These are phyloP conservation scores for Hydrolagus affinis DNA, from an alignment of 2,113 vertebrate species.

Conservation along the genomic window DNA sequence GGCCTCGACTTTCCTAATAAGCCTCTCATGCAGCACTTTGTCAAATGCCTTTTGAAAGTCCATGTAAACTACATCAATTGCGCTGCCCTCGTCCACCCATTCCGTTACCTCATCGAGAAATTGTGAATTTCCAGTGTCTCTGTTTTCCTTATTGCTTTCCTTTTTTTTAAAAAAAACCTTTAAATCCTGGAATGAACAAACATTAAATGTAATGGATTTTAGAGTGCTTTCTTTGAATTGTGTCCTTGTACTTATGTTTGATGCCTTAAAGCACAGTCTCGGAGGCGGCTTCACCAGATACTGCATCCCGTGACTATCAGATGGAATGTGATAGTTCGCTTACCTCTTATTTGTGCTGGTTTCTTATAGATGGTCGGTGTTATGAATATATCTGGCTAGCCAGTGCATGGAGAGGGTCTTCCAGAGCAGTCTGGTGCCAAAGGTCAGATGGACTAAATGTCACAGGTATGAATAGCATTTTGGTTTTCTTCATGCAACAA, in stretches of 20 bases:
- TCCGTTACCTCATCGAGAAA: too few relatives aligned
- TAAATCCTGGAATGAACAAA: too few relatives aligned
- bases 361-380: slow-evolving; percentile 73
- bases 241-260: too few relatives aligned
- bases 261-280: too few relatives aligned
- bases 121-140: not conserved
- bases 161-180: slow-evolving; percentile 34
- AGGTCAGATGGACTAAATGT: slow-evolving; percentile 91
- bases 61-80: too few relatives aligned
- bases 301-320: not conserved
- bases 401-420: slow-evolving; percentile 74
- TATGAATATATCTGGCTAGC: slow-evolving; percentile 89
- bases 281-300: too few relatives aligned
- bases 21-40: too few relatives aligned
- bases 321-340: not conserved
- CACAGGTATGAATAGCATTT: slow-evolving; percentile 64
- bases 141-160: not conserved
- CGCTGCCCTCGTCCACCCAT: too few relatives aligned
- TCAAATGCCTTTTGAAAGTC: too few relatives aligned
- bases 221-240: too few relatives aligned
- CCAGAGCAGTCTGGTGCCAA: slow-evolving; percentile 79
- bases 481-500: not conserved
- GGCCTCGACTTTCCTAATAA: too few relatives aligned
- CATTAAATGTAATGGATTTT: too few relatives aligned
- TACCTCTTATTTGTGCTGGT: not conserved